These are phyloP conservation scores for Aphidoletes aphidimyza DNA, from an alignment of 2,888 invertebrate genomes.

Conservation along the genomic window DNA sequence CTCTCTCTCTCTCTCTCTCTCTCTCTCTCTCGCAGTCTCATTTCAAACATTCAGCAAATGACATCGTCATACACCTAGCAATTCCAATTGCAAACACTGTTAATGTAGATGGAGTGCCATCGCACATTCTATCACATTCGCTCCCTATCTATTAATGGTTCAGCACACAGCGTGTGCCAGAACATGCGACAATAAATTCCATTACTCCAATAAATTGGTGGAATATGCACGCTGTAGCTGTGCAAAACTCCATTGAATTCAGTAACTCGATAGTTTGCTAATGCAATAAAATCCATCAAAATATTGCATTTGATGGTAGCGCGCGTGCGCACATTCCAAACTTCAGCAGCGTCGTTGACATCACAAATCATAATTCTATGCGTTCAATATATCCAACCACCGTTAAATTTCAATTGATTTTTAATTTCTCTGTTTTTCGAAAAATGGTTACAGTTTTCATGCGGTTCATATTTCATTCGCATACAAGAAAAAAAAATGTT, in stretches of 20 bases:
- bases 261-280: not conserved
- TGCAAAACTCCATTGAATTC: not conserved
- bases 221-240: not conserved
- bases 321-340: not conserved
- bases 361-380: not conserved
- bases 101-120: too few relatives aligned
- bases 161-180: not conserved
- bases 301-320: not conserved
- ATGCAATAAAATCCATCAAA: conserved; percentile 35
- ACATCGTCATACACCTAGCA: not conserved
- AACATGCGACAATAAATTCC: conserved; percentile 42
- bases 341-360: not conserved
- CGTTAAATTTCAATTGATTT: not conserved
- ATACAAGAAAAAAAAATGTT: too few relatives aligned
- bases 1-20: too few relatives aligned
- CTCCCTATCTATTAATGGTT: too few relatives aligned
- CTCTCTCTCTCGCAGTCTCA: too few relatives aligned
- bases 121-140: too few relatives aligned
- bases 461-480: too few relatives aligned
- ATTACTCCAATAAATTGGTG: conserved; percentile 41
- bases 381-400: not conserved
- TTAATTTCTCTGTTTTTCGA: not conserved
- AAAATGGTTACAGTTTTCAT: not conserved
- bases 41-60: conserved; percentile 13
- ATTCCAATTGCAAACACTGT: not conserved